Conservation (phyloP, 2,888 invertebrate genomes). For the Anthophora plumipes region DNA sequence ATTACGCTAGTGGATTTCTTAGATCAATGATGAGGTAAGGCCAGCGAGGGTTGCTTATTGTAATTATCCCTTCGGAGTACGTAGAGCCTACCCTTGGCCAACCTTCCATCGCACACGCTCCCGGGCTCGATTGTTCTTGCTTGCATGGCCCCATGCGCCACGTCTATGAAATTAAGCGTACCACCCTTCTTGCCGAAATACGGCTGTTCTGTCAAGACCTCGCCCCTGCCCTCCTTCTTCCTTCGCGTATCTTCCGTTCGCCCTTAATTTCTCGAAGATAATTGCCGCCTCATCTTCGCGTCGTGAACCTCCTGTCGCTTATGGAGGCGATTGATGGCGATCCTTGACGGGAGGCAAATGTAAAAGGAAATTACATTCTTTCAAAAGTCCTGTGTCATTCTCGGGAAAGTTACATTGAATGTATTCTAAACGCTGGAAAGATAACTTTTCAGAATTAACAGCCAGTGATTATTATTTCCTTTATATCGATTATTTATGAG, state of each 20-base stretch:
- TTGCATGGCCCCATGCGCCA: slow-evolving; percentile 75
- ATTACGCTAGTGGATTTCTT: slow-evolving; percentile 76
- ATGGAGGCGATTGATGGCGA: slow-evolving; percentile 71
- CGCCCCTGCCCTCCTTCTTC: slow-evolving; percentile 31
- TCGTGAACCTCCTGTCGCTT: slow-evolving; percentile 50
- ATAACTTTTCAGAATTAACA: neutral
- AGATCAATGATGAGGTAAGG: slow-evolving; percentile 70
- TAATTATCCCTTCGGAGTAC: slow-evolving; percentile 79
- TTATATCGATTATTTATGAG: neutral
- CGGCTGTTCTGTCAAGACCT: slow-evolving; percentile 73
- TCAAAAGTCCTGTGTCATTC: slow-evolving; percentile 73
- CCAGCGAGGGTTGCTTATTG: slow-evolving; percentile 78
- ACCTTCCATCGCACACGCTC: slow-evolving; percentile 77
- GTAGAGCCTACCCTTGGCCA: slow-evolving; percentile 71
- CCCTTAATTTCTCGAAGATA: slow-evolving; percentile 78
- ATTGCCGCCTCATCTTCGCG: slow-evolving; percentile 71
- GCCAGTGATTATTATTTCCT: too few species aligned
- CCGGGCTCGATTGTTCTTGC: slow-evolving; percentile 80
- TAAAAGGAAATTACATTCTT: slow-evolving; percentile 79
- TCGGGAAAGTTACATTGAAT: slow-evolving; percentile 42
- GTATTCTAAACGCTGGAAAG: neutral
- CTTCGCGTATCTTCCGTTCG: slow-evolving; percentile 59
- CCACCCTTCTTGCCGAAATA: slow-evolving; percentile 74
- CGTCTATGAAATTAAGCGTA: slow-evolving; percentile 81
- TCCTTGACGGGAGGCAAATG: slow-evolving; percentile 58